A percentile compares a stretch with the other conserved stretches of the same genome.
Evolutionary conservation across 2,888 invertebrate genomes (phyloP).

Genomic region (Metalampra italica): DNA sequence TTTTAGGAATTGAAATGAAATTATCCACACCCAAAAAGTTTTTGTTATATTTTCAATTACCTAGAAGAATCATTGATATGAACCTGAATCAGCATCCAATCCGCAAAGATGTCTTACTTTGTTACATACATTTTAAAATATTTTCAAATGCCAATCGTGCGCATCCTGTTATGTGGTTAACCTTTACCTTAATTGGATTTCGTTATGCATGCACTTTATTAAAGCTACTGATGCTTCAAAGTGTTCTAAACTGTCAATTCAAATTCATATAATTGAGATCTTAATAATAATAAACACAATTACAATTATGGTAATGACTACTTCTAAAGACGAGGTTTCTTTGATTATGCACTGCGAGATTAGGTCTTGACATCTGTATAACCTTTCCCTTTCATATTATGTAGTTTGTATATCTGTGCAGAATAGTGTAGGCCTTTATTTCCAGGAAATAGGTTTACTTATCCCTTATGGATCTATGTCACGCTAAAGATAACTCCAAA

Average conservation of each 20-base stretch:
- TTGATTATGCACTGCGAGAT: too few relatives aligned
- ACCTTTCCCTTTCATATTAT: too few relatives aligned
- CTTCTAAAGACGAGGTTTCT: not conserved
- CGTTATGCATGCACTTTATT: too few relatives aligned
- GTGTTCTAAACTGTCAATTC: not conserved
- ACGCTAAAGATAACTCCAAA: constrained; percentile 29
- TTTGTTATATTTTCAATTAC: too few relatives aligned
- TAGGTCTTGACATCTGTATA: too few relatives aligned
- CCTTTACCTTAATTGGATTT: constrained; percentile 1
- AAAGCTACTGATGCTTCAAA: not conserved
- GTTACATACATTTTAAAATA: not conserved
- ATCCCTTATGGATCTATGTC: constrained; percentile 22
- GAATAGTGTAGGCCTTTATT: not conserved
- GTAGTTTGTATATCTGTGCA: too few relatives aligned
- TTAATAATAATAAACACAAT: not conserved
- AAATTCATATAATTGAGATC: not conserved
- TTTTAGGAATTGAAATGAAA: too few relatives aligned
- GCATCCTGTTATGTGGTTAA: constrained; percentile 12
- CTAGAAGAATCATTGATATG: too few relatives aligned
- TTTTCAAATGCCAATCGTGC: constrained; percentile 38
- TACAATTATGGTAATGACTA: not conserved
- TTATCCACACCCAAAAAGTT: too few relatives aligned
- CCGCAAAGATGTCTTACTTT: too few relatives aligned
- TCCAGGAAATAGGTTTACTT: not conserved
- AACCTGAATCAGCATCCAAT: too few relatives aligned